These are phyloP conservation scores for Eptatretus burgeri DNA, from an alignment of 2,113 vertebrate species.

Conservation along the genomic window DNA sequence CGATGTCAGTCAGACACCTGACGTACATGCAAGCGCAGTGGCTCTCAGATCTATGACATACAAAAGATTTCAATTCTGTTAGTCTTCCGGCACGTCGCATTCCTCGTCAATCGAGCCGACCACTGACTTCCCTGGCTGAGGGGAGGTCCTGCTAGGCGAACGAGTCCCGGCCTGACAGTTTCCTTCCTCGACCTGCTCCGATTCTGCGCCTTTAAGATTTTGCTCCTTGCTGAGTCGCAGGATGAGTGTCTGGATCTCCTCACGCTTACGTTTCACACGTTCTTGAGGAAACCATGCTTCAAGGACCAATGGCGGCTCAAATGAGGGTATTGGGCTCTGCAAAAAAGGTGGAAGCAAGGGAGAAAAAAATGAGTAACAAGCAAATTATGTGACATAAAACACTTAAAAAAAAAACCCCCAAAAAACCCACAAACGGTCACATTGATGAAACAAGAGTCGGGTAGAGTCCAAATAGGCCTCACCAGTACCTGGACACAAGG, in stretches of 20 bases:
- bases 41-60: too few species aligned
- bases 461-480: background rate
- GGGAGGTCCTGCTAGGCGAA: too few species aligned
- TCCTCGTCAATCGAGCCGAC: too few species aligned
- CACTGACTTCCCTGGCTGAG: too few species aligned
- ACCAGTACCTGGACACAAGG: background rate
- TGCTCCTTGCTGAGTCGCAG: conserved; percentile 39
- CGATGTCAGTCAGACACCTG: too few species aligned
- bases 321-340: conserved; percentile 58
- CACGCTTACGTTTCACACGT: conserved; percentile 80
- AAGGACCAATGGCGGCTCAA: conserved; percentile 66
- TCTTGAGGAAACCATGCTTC: conserved; percentile 70
- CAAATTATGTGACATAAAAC: background rate
- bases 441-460: background rate
- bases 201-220: too few species aligned
- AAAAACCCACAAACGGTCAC: background rate
- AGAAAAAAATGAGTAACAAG: background rate
- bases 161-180: too few species aligned
- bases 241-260: conserved; percentile 67
- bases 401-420: background rate
- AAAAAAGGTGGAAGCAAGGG: background rate
- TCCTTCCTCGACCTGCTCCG: too few species aligned
- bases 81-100: too few species aligned
- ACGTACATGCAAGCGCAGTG: too few species aligned
- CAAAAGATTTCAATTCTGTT: too few species aligned